A percentile compares a stretch with the other conserved stretches of the same genome.
Evolutionary conservation across 2,113 vertebrate genomes (phyloP).

Genomic region (Lanius collurio): DNA sequence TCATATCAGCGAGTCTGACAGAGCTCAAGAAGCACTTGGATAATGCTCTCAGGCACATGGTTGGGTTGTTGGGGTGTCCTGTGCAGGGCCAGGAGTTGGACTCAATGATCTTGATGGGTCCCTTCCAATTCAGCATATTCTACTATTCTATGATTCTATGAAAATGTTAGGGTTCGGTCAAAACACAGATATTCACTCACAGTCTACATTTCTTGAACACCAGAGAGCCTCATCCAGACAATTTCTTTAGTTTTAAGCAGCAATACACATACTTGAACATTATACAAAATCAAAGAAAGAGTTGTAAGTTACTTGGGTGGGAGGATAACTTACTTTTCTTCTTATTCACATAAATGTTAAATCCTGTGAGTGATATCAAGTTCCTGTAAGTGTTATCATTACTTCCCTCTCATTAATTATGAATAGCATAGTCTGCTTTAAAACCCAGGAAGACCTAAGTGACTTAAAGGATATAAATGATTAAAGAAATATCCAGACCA

Average conservation of each 20-base stretch:
- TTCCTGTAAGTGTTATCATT: not conserved
- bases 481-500: not conserved
- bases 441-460: not conserved
- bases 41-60: accelerated
- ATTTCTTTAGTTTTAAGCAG: not conserved
- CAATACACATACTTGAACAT: not conserved
- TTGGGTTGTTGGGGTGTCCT: not conserved
- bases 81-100: not conserved
- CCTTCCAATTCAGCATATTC: not conserved
- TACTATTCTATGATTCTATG: not conserved
- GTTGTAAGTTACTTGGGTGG: not conserved
- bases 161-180: not conserved
- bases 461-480: not conserved
- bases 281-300: not conserved
- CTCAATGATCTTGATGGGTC: not conserved
- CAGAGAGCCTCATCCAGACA: not conserved
- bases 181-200: not conserved
- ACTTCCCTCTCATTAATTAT: not conserved
- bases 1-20: not conserved
- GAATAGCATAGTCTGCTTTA: not conserved
- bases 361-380: not conserved
- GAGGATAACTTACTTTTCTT: not conserved
- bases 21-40: not conserved
- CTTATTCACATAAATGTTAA: not conserved
- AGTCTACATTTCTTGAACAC: not conserved